These are phyloP conservation scores for human DNA, from an alignment of 2,113 vertebrate species.

Conservation along the genomic window DNA sequence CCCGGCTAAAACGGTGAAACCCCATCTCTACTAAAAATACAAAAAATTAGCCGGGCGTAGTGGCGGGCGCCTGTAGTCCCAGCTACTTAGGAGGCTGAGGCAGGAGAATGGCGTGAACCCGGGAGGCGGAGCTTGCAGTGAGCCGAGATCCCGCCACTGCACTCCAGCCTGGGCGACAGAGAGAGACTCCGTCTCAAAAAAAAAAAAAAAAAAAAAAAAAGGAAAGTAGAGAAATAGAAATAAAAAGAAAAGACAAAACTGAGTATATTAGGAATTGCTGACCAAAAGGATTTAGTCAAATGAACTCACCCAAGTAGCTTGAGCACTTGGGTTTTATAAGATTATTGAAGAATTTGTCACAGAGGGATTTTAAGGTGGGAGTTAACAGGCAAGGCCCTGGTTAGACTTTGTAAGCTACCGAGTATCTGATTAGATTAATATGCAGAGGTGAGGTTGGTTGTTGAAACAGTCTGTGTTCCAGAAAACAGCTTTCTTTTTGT, in stretches of 20 bases:
- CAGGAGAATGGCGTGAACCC: too few species aligned
- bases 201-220: too few species aligned
- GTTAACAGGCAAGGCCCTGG: not conserved
- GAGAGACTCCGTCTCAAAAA: too few species aligned
- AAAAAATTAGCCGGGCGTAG: too few species aligned
- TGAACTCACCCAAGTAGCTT: not conserved
- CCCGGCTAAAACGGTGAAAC: too few species aligned
- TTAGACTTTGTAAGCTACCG: not conserved
- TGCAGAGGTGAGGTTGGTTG: not conserved
- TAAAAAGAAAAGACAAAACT: not conserved
- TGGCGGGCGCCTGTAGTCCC: too few species aligned
- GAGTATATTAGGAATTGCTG: not conserved
- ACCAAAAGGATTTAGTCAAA: slow-evolving; percentile 25
- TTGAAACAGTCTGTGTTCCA: not conserved
- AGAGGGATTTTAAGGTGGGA: not conserved
- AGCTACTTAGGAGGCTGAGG: too few species aligned
- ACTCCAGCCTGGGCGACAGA: too few species aligned
- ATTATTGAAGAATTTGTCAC: not conserved
- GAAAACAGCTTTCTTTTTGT: slow-evolving; percentile 25
- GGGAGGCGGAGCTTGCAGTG: too few species aligned
- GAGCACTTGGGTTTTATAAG: not conserved
- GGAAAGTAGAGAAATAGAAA: not conserved
- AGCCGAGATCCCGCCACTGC: too few species aligned
- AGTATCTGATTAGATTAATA: not conserved
- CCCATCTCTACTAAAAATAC: too few species aligned